Base-by-base conservation (phyloP, 2,888 invertebrate genomes). In the Lasioglossum figueresi region DNA sequence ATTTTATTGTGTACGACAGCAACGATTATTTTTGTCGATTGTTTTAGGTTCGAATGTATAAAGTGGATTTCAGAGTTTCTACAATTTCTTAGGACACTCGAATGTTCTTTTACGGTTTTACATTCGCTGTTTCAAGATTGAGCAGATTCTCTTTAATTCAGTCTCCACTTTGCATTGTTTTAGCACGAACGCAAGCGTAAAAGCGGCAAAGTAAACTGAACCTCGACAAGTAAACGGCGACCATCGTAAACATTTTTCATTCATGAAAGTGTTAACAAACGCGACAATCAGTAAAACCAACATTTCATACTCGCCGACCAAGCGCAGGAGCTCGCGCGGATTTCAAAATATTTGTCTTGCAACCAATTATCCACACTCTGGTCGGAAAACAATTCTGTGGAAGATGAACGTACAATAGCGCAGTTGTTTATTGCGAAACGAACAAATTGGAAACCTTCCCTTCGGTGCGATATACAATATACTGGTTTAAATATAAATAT, bases 271-370 rank as follows among this genome's bases (percentile, higher is more conserved):
- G 10, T 52, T 10, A 52, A 52, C 52, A 52, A n/a, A 52, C 52
- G 52, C n/a, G 52, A n/a, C 52, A 52, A 52, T 52, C 52, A n/a
- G 52, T 52, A 52, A 52, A n/a, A 52, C n/a, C 52, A 52, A 52
- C 52, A 52, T 52, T n/a, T n/a, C 52, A 52, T n/a, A 52, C 52
- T 52, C 52, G 52, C 52, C 52, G 23, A 1, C 52, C 10, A n/a
- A 52, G 10, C 10, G 52, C n/a, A 52, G 52, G 10, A 52, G n/a
- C 52, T n/a, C 52, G 52, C 52, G 23, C 52, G 52, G 23, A 52
- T 52, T 52, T 52, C 52, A n/a, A 52, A 52, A 52, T 52, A 52
- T 52, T 52, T 52, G 52, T n/a, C 10, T 52, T 23, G 10, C 52
- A 52, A 52, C 52, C 52, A 52, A n/a, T 52, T 52, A 52, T 52